Percentiles rank a stretch among this genome's conserved stretches.
Evolutionary conservation across 1,140 invertebrate species (phyloP).

Genomic region (Teleogryllus occipitalis): DNA sequence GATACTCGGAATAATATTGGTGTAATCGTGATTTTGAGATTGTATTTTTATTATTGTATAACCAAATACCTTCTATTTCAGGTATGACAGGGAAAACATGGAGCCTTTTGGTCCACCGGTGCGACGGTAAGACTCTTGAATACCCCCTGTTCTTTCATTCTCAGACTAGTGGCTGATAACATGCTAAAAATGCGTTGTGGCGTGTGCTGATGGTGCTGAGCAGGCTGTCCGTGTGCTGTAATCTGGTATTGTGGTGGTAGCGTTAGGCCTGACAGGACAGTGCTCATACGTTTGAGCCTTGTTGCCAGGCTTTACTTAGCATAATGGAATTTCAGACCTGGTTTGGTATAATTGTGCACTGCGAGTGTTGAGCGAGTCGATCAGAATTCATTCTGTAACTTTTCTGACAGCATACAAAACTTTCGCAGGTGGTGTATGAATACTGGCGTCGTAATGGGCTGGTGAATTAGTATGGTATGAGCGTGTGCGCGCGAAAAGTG

Average conservation of each 20-base stretch:
- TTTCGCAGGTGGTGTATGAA: not conserved
- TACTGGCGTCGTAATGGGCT: not conserved
- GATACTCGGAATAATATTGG: too few relatives aligned
- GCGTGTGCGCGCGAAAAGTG: slow-evolving; percentile 2
- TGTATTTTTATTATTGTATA: not conserved
- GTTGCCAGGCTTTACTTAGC: not conserved
- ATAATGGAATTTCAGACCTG: not conserved
- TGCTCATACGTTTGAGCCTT: not conserved
- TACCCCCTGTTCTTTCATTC: slow-evolving; percentile 1
- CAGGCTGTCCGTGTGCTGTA: not conserved
- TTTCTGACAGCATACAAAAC: not conserved
- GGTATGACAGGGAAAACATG: slow-evolving; percentile 1
- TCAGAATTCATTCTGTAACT: slow-evolving; percentile 1
- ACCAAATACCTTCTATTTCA: not conserved
- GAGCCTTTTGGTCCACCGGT: not conserved
- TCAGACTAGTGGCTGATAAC: not conserved
- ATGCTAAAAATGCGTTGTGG: not conserved
- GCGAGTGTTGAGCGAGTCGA: not conserved
- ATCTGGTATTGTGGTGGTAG: not conserved
- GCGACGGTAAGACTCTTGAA: not conserved
- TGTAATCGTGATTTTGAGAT: too few relatives aligned
- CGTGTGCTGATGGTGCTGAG: not conserved
- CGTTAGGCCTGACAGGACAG: not conserved
- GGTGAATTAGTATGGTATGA: not conserved
- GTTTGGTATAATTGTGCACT: not conserved